Evolutionary conservation across 2,888 invertebrate species (phyloP).

Genomic region (Tenthredo mesomela): DNA sequence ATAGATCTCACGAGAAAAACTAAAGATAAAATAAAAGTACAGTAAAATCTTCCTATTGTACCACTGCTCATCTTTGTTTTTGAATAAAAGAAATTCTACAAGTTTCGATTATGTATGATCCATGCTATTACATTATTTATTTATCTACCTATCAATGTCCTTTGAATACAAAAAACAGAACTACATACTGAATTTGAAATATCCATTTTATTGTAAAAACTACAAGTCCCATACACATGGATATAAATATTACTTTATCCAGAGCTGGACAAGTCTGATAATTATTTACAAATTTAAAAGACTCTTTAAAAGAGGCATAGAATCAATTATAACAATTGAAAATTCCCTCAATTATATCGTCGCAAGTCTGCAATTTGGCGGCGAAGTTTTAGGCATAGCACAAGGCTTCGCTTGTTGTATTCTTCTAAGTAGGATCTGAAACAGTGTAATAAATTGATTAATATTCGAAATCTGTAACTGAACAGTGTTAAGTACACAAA

Average conservation of each 20-base stretch:
- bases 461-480: background rate
- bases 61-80: constrained; percentile 64
- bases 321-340: background rate
- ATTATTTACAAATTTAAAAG: constrained; percentile 17
- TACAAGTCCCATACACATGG: background rate
- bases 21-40: background rate
- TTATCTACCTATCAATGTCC: background rate
- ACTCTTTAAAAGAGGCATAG: background rate
- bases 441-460: constrained; percentile 52
- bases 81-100: constrained; percentile 62
- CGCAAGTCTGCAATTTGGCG: constrained; percentile 66
- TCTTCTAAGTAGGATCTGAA: constrained; percentile 69
- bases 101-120: background rate
- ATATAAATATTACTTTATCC: constrained; percentile 7
- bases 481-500: background rate
- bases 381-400: constrained; percentile 60
- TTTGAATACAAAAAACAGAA: background rate
- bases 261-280: background rate
- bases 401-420: constrained; percentile 71
- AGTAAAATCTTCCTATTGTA: constrained; percentile 59
- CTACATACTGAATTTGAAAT: background rate
- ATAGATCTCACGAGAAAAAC: constrained; percentile 8
- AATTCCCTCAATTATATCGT: constrained; percentile 59
- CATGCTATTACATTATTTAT: background rate
- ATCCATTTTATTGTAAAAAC: constrained; percentile 17